phyloP scores from a whole-genome alignment of 2,888 invertebrate species.

The Erannis defoliaria region DNA sequence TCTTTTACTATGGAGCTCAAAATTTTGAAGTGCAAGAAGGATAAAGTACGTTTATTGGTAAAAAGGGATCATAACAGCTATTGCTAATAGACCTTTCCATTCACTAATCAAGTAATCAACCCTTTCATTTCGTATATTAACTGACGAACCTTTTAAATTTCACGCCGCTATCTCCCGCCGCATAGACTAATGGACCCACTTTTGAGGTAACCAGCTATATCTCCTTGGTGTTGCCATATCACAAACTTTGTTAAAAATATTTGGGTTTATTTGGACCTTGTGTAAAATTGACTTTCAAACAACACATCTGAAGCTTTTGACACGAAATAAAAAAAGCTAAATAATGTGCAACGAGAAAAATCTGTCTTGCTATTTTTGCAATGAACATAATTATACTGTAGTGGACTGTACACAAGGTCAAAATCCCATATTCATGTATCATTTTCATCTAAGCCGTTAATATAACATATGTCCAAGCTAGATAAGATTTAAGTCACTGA shows the following conservation, averaged over 20 bases:
- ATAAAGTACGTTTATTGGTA: neutral
- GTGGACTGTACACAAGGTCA: slow-evolving; percentile 7
- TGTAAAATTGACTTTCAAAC: neutral
- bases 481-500: slow-evolving; percentile 26
- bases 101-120: neutral
- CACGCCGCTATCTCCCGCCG: slow-evolving; percentile 70
- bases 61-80: neutral
- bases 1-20: too few relatives aligned
- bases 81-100: neutral
- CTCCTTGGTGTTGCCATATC: slow-evolving; percentile 35
- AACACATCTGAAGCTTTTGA: too few relatives aligned
- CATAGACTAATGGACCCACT: slow-evolving; percentile 84
- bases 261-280: slow-evolving; percentile 20
- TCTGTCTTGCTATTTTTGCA: neutral
- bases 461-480: slow-evolving; percentile 12
- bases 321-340: too few relatives aligned
- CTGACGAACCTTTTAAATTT: slow-evolving; percentile 64
- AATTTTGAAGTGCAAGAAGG: neutral
- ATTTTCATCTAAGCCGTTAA: slow-evolving; percentile 9
- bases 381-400: neutral
- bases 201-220: slow-evolving; percentile 85
- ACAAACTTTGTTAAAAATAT: neutral
- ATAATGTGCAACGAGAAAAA: too few relatives aligned
- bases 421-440: slow-evolving; percentile 5
- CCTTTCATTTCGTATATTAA: slow-evolving; percentile 36